These are phyloP conservation scores for Lontra canadensis DNA, from an alignment of 2,113 vertebrate species.

Conservation along the genomic window DNA sequence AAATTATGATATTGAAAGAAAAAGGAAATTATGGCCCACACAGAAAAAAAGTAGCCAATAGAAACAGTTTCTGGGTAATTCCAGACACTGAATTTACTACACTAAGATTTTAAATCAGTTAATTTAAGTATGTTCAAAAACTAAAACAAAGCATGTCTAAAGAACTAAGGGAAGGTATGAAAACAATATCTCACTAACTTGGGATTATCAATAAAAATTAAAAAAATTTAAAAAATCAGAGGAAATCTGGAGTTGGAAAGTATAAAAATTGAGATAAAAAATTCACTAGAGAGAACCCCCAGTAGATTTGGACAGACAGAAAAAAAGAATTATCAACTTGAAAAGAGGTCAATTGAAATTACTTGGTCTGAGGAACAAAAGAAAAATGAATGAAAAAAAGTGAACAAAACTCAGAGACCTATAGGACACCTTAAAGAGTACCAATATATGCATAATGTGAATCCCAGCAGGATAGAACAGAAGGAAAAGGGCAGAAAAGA, in stretches of 20 bases:
- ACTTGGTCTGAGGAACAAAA: neutral
- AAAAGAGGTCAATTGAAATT: neutral
- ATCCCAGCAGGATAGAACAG: neutral
- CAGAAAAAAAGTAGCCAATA: neutral
- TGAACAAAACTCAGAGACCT: neutral
- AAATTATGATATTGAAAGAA: neutral
- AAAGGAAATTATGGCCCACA: neutral
- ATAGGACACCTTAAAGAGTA: neutral
- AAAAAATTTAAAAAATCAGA: neutral
- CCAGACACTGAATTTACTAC: neutral
- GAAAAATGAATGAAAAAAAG: neutral
- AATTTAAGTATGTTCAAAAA: slow-evolving; percentile 1
- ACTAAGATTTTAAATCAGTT: neutral
- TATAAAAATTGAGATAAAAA: neutral
- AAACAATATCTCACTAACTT: neutral
- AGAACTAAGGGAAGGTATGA: neutral
- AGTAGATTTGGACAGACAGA: neutral
- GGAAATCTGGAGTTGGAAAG: neutral
- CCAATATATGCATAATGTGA: neutral
- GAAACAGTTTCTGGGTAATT: neutral
- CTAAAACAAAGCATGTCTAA: neutral
- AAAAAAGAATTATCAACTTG: neutral
- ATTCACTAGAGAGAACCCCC: neutral
- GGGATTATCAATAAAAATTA: neutral
- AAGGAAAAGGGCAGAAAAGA: neutral